These are phyloP conservation scores for Malaclemys terrapin DNA, from an alignment of 2,113 vertebrate species.

Conservation along the genomic window DNA sequence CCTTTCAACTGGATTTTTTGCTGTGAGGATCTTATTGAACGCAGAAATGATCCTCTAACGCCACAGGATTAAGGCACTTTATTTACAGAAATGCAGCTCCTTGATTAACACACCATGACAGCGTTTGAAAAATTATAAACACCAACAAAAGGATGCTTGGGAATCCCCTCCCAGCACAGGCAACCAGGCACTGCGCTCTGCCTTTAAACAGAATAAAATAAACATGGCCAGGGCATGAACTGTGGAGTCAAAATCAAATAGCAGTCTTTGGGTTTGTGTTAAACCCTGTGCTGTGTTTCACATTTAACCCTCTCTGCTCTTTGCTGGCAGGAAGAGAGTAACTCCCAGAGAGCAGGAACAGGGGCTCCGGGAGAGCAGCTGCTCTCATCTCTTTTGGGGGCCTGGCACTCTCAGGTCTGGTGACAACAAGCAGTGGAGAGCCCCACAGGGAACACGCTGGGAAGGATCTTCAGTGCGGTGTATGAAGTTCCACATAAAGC, in stretches of 20 bases:
- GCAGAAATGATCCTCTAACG: background rate
- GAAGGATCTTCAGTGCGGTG: background rate
- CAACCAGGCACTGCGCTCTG: background rate
- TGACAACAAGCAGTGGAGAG: background rate
- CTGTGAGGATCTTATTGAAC: background rate
- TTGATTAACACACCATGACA: background rate
- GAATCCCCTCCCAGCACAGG: background rate
- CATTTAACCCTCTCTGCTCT: background rate
- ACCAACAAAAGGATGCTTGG: background rate
- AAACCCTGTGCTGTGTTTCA: background rate
- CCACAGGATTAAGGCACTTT: background rate
- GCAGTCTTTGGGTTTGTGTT: background rate
- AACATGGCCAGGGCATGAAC: background rate
- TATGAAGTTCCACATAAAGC: background rate
- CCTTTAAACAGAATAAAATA: background rate
- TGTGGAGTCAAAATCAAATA: background rate
- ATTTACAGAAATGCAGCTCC: background rate
- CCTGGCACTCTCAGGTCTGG: background rate
- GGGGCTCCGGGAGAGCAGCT: background rate
- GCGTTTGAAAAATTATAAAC: background rate
- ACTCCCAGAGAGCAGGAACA: background rate
- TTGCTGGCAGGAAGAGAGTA: background rate
- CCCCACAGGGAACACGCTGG: rapidly evolving
- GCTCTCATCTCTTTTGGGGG: background rate
- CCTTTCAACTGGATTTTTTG: background rate